Evolutionary conservation across 1,140 invertebrate genomes (phyloP).

Genomic region (Drosophila fuyamai): DNA sequence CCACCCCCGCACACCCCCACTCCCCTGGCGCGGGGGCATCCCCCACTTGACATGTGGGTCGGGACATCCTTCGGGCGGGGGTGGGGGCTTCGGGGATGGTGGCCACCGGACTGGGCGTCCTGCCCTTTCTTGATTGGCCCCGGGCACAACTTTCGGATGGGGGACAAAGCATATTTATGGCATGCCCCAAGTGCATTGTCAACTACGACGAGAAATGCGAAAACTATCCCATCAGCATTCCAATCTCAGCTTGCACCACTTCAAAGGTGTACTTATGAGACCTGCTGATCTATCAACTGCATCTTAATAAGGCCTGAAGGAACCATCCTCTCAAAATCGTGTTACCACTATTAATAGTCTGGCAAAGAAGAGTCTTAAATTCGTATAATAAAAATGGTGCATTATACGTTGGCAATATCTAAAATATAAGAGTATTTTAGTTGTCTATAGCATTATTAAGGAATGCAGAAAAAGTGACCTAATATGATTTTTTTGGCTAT

Average conservation of each 20-base stretch:
- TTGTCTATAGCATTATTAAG: no score
- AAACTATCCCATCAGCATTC: conserved; percentile 15
- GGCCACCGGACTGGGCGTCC: background rate
- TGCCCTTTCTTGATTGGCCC: conserved; percentile 39
- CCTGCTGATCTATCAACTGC: background rate
- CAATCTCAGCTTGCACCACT: background rate
- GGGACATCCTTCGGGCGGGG: conserved; percentile 25
- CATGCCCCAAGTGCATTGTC: conserved; percentile 38
- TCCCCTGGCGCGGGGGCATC: background rate
- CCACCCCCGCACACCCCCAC: conserved; percentile 26
- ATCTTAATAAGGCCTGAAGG: background rate
- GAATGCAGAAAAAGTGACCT: no score
- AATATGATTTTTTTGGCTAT: no score
- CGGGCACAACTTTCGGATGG: conserved; percentile 1
- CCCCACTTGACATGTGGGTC: conserved; percentile 69
- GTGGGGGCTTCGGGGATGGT: conserved; percentile 2
- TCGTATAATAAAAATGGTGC: no score
- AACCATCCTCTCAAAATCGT: background rate
- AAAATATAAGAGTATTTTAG: no score
- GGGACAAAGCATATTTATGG: conserved; percentile 30
- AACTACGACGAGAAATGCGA: conserved; percentile 13
- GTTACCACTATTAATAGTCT: no score
- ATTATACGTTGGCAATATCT: no score
- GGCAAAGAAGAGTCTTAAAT: no score
- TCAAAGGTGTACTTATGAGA: conserved; percentile 24